These are phyloP conservation scores for Falcunculus frontatus DNA, from an alignment of 2,113 vertebrate genomes.

Conservation along the genomic window DNA sequence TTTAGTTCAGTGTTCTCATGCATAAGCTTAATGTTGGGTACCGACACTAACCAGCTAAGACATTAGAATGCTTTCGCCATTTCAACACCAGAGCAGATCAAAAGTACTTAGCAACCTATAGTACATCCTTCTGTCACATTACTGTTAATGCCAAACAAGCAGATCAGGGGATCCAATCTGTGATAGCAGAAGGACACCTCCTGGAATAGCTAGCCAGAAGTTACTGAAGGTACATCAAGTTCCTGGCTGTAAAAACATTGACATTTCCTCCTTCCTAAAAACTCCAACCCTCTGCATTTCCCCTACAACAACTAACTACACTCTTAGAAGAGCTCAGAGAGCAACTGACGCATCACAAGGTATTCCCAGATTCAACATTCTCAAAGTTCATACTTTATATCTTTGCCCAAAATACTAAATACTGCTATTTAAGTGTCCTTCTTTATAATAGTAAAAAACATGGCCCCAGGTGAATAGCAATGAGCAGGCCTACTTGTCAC, in stretches of 20 bases:
- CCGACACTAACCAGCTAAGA: neutral
- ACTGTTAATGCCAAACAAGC: neutral
- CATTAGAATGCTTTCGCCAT: neutral
- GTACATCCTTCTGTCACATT: neutral
- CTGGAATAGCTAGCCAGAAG: slow-evolving; percentile 14
- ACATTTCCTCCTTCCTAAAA: neutral
- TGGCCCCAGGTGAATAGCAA: neutral
- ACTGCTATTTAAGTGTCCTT: neutral
- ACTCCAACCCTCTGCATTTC: neutral
- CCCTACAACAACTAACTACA: neutral
- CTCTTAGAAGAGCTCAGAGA: neutral
- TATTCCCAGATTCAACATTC: neutral
- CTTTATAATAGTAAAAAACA: neutral
- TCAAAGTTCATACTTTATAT: neutral
- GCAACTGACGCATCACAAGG: neutral
- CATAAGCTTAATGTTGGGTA: neutral
- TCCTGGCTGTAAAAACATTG: neutral
- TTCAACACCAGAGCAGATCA: neutral
- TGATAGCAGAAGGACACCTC: neutral
- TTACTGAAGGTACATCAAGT: neutral
- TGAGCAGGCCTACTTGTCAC: neutral
- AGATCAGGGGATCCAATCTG: neutral
- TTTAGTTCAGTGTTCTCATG: neutral
- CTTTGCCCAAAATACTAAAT: neutral
- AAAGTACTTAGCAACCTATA: neutral